Evolutionary conservation across 2,113 vertebrate genomes (phyloP), one percentile per base, ranked within the genome.

Genomic region (Cromileptes altivelis): DNA sequence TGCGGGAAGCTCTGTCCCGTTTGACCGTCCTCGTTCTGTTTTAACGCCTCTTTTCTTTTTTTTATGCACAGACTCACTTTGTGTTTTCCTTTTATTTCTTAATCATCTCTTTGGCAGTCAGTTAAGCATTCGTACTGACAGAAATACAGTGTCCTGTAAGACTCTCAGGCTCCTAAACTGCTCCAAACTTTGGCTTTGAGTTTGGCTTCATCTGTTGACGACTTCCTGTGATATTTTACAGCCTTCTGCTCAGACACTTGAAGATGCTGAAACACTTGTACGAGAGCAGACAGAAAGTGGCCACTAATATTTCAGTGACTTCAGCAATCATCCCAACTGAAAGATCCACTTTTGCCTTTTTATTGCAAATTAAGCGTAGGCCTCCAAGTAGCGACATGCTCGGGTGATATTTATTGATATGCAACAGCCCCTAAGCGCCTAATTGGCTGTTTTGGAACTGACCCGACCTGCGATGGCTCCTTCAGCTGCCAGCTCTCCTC

Each of bases 371-470:
- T 56, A 77, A 80, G 27, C 62, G 17, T 12, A 11, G 60, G 80
- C 62, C 81, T 93, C 88, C 73, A 85, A 85, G 83, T 86, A 90
- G 88, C 72, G 74, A 69, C 82, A 89, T 58, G 90, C 90, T 91
- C 81, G 19, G 84, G 45, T 89, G 90, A 87, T 74, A 90, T 94
- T 91, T 92, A 94, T 92, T 89, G 85, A 93, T 87, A 85, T 81
- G 82, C 87, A 82, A 78, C 82, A 86, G 85, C 77, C 80, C 83
- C 81, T 3, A 62, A 82, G 81, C 71, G 77, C 70, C 89, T 92
- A 93, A 94, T 93, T 89, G 90, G 91, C 85, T 75, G 82, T 88
- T 92, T 76, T 91, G 92, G 88, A 93, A 68, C 79, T 85, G 86
- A 91, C 89, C 88, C 79, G 77, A 87, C 77, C 84, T 49, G 60